Evolutionary conservation across 1,140 invertebrate genomes (phyloP).

Genomic region (Cyclargus thomasi): DNA sequence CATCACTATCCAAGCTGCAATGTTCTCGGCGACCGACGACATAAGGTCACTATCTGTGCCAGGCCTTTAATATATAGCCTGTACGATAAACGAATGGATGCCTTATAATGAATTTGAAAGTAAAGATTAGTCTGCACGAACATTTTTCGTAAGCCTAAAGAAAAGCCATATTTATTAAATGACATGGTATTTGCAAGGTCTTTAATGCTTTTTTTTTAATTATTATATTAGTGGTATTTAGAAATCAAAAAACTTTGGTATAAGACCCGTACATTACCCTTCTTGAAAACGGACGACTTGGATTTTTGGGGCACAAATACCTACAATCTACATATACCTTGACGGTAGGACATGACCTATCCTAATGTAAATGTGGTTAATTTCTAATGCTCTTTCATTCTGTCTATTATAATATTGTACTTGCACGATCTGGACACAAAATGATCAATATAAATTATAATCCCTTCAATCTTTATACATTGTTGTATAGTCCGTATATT

Average conservation of each 20-base stretch:
- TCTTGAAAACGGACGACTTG: too few relatives aligned
- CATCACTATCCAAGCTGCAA: constrained; percentile 49
- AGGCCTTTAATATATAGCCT: constrained; percentile 62
- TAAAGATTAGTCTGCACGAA: background rate
- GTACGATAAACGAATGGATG: constrained; percentile 43
- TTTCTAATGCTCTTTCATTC: constrained; percentile 66
- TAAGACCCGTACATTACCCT: too few relatives aligned
- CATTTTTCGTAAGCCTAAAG: background rate
- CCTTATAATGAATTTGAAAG: background rate
- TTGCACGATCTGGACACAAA: constrained; percentile 18
- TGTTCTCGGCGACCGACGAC: constrained; percentile 60
- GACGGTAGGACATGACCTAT: background rate
- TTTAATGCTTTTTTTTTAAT: too few relatives aligned
- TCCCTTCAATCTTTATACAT: background rate
- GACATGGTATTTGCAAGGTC: too few relatives aligned
- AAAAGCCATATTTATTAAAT: too few relatives aligned
- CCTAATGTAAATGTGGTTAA: constrained; percentile 2
- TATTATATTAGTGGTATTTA: too few relatives aligned
- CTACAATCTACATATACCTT: too few relatives aligned
- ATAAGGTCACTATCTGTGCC: constrained; percentile 66
- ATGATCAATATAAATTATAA: constrained; percentile 13
- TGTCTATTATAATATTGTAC: constrained; percentile 29
- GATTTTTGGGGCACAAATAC: too few relatives aligned
- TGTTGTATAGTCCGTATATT: background rate
- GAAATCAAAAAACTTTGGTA: too few relatives aligned